phyloP scores from a whole-genome alignment of 2,113 vertebrate species.

The Epinephelus cyanopodus region DNA sequence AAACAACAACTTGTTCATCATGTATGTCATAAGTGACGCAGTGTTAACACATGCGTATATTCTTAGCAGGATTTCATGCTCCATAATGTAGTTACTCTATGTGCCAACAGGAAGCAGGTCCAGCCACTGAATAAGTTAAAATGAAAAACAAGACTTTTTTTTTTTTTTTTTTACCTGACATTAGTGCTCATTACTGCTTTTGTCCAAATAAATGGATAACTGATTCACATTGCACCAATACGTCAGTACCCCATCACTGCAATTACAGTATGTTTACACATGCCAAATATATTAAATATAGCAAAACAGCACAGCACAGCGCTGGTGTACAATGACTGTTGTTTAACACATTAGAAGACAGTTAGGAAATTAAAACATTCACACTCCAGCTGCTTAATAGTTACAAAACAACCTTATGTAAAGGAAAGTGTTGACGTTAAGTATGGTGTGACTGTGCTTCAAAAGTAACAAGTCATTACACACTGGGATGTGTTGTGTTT shows the following conservation, averaged over 20 bases:
- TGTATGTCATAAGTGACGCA: constrained; percentile 36
- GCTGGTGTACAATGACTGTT: not conserved
- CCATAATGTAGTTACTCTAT: not conserved
- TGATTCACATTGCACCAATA: not conserved
- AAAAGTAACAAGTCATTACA: constrained; percentile 8
- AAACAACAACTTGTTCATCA: constrained; percentile 49
- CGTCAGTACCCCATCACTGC: not conserved
- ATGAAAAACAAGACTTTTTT: not conserved
- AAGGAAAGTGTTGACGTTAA: constrained; percentile 27
- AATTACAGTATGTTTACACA: not conserved
- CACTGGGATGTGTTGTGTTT: not conserved
- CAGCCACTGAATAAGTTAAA: not conserved
- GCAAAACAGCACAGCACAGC: not conserved
- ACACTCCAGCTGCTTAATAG: constrained; percentile 56
- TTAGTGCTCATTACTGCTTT: not conserved
- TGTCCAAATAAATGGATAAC: constrained; percentile 1
- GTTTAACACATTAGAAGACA: constrained; percentile 18
- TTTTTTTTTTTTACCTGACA: not conserved
- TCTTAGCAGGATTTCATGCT: constrained; percentile 48
- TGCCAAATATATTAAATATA: not conserved
- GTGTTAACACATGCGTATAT: constrained; percentile 60
- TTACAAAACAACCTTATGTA: constrained; percentile 21
- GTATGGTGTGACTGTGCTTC: constrained; percentile 12
- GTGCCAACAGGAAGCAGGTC: constrained; percentile 15
- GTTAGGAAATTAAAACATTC: constrained; percentile 55